Evolutionary conservation across 2,113 vertebrate genomes (phyloP).

Genomic region (Pedetes capensis): DNA sequence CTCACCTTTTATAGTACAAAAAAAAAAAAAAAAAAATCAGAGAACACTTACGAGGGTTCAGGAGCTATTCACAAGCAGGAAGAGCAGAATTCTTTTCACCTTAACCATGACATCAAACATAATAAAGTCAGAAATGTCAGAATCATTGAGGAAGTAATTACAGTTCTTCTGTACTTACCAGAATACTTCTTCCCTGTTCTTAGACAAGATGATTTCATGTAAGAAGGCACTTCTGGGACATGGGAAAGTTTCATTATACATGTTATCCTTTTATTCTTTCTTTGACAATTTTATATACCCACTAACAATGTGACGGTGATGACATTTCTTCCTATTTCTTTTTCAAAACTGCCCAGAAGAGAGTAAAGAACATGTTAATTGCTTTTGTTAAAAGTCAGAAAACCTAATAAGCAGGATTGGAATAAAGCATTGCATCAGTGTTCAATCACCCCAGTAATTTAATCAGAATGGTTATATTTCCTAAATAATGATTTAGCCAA

Average conservation of each 20-base stretch:
- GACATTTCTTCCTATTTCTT: background rate
- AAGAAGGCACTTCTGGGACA: slow-evolving; percentile 45
- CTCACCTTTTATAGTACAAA: background rate
- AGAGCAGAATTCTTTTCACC: background rate
- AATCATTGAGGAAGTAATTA: slow-evolving; percentile 66
- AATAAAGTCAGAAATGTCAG: slow-evolving; percentile 63
- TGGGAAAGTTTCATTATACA: slow-evolving; percentile 45
- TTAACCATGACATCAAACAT: slow-evolving; percentile 24
- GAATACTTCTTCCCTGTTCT: slow-evolving; percentile 47
- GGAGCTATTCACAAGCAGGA: background rate
- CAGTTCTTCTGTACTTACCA: slow-evolving; percentile 19
- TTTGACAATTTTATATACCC: slow-evolving; percentile 57
- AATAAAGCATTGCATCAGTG: slow-evolving; percentile 43
- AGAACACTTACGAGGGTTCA: background rate
- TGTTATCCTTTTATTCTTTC: slow-evolving; percentile 50
- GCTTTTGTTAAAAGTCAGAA: slow-evolving; percentile 62
- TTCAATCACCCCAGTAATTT: slow-evolving; percentile 49
- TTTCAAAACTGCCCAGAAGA: slow-evolving; percentile 42
- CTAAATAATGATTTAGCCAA: slow-evolving; percentile 67
- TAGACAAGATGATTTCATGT: slow-evolving; percentile 65
- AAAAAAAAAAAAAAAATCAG: background rate
- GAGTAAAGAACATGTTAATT: slow-evolving; percentile 53
- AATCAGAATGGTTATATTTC: slow-evolving; percentile 59
- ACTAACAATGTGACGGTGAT: slow-evolving; percentile 51
- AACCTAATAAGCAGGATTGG: slow-evolving; percentile 16